A percentile compares a stretch with the other conserved stretches of the same genome.
phyloP scores from a whole-genome alignment of 2,888 invertebrate species.

The Trichopoda pennipes region DNA sequence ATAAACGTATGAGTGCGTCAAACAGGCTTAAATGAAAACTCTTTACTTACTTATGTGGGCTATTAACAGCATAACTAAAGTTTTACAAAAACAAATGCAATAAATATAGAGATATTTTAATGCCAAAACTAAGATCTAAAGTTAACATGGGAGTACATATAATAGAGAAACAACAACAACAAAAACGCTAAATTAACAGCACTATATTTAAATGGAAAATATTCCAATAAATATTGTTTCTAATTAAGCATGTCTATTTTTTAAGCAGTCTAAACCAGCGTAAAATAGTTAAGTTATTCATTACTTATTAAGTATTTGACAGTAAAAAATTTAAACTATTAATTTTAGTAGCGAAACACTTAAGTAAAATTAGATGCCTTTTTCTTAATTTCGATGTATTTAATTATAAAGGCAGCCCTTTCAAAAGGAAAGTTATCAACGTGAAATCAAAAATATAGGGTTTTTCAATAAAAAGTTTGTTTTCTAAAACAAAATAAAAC shows the following conservation, averaged over 20 bases:
- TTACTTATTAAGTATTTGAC: background rate
- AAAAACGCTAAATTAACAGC: conserved; percentile 5
- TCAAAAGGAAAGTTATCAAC: too few species aligned
- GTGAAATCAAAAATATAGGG: too few species aligned
- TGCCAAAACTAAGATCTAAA: background rate
- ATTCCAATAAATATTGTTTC: background rate
- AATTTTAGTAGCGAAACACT: too few species aligned
- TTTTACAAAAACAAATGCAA: background rate
- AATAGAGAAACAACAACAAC: background rate
- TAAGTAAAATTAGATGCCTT: too few species aligned
- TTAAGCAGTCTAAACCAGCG: background rate
- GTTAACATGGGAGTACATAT: background rate
- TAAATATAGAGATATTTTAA: background rate
- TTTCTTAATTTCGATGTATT: too few species aligned
- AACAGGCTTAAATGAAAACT: conserved; percentile 52
- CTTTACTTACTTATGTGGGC: conserved; percentile 45
- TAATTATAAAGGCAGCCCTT: too few species aligned
- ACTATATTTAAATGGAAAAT: background rate
- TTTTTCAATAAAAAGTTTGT: too few species aligned
- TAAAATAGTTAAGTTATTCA: background rate
- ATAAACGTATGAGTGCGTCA: conserved; percentile 56
- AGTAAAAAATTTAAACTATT: background rate
- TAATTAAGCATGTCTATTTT: background rate
- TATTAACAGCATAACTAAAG: conserved; percentile 25
- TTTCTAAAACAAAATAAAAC: too few species aligned